These are phyloP conservation scores for Diloba caeruleocephala DNA, from an alignment of 2,888 invertebrate species.

Conservation along the genomic window DNA sequence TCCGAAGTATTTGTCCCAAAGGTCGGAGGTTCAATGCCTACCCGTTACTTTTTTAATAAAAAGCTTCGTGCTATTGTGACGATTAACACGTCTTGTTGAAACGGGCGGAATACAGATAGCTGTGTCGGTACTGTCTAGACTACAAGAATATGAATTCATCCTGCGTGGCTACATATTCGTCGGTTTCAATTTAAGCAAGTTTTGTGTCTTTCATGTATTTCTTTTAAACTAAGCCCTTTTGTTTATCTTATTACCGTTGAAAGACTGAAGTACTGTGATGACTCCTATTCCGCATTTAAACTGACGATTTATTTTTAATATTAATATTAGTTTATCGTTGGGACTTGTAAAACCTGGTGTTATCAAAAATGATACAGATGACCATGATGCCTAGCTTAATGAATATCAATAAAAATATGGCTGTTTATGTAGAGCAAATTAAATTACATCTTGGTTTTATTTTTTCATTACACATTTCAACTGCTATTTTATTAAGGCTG, in stretches of 20 bases:
- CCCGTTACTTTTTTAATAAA: slow-evolving; percentile 52
- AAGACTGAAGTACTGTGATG: background rate
- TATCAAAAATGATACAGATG: too few species aligned
- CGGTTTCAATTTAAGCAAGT: slow-evolving; percentile 48
- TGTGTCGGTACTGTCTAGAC: slow-evolving; percentile 46
- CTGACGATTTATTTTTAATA: background rate
- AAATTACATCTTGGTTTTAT: too few species aligned
- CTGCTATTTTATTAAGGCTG: too few species aligned
- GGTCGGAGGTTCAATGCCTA: slow-evolving; percentile 49
- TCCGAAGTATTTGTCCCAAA: slow-evolving; percentile 30
- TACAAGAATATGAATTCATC: slow-evolving; percentile 45
- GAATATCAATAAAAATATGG: too few species aligned
- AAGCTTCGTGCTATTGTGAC: slow-evolving; percentile 49
- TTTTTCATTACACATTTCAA: too few species aligned
- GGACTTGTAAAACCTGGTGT: too few species aligned
- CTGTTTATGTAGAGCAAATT: too few species aligned
- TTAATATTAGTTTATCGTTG: too few species aligned
- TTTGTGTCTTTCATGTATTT: slow-evolving; percentile 21
- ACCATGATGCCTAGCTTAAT: too few species aligned
- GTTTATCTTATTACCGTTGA: background rate
- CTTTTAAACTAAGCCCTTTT: slow-evolving; percentile 1
- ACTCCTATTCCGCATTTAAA: background rate
- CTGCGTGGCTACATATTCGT: slow-evolving; percentile 40
- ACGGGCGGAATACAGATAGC: slow-evolving; percentile 52
- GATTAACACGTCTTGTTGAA: slow-evolving; percentile 55